A percentile compares a stretch with the other conserved stretches of the same genome.
Evolutionary conservation across 2,797 vertebrate species (phyloP).

Genomic region (Brotogeris chrysoptera): DNA sequence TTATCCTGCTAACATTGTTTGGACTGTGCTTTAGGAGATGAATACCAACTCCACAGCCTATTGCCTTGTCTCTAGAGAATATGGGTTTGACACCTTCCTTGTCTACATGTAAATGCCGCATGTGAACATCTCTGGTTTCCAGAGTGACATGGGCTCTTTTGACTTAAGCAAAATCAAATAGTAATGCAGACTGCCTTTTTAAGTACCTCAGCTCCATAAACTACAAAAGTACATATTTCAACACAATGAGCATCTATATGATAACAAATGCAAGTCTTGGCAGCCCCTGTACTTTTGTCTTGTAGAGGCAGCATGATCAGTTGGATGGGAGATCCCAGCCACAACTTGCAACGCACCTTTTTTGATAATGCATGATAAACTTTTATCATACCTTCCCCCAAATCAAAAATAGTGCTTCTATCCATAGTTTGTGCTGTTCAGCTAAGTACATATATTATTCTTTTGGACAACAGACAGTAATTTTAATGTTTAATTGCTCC

Average conservation of each 20-base stretch:
- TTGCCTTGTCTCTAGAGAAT: not conserved
- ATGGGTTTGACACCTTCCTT: not conserved
- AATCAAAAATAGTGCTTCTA: not conserved
- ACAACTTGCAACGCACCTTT: not conserved
- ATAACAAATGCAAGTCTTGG: not conserved
- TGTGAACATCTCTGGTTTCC: not conserved
- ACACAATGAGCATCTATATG: not conserved
- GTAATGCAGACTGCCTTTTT: not conserved
- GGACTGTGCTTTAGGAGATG: not conserved
- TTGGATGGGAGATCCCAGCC: not conserved
- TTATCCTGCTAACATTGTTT: not conserved
- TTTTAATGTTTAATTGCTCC: not conserved
- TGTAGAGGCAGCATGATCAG: not conserved
- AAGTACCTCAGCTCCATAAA: not conserved
- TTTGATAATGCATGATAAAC: not conserved
- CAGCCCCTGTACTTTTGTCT: not conserved
- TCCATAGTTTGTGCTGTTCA: not conserved
- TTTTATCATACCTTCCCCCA: not conserved
- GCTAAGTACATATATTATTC: not conserved
- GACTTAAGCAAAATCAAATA: not conserved
- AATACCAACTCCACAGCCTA: fast-evolving
- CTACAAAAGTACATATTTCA: not conserved
- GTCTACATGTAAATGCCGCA: not conserved
- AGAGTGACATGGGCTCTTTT: not conserved
- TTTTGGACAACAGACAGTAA: not conserved